Evolutionary conservation across 1,140 invertebrate genomes (phyloP).

Genomic region (Meloidogyne hapla): DNA sequence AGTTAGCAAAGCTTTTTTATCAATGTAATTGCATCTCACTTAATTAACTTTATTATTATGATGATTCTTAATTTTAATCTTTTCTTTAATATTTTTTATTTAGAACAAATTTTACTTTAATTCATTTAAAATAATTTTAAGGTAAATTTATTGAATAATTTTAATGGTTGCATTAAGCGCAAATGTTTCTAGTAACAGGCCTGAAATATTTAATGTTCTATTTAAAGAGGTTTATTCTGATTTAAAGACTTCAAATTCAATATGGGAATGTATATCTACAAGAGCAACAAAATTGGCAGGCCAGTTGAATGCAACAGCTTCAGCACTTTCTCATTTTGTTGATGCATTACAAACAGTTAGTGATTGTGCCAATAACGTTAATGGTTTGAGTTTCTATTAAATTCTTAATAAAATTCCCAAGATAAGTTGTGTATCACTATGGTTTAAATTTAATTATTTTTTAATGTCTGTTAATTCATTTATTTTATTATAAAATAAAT

Average conservation of each 20-base stretch:
- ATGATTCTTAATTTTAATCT: no score
- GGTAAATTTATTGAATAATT: not conserved
- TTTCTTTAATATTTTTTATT: no score
- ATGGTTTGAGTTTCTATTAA: constrained; percentile 23
- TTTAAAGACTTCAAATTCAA: constrained; percentile 33
- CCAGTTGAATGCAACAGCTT: constrained; percentile 33
- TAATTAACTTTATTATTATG: no score
- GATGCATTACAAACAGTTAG: constrained; percentile 43
- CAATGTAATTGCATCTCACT: no score
- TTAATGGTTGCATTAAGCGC: not conserved
- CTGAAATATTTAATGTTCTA: not conserved
- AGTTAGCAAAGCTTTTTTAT: no score
- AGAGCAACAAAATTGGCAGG: constrained; percentile 40
- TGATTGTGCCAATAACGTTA: constrained; percentile 45
- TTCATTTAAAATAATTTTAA: no score
- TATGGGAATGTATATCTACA: constrained; percentile 36
- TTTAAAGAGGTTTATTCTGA: not conserved
- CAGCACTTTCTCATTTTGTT: constrained; percentile 31
- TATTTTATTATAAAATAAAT: no score
- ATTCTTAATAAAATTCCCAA: no score
- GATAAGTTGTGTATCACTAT: no score
- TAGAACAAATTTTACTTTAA: no score
- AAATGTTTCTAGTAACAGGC: not conserved
- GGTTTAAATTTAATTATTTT: no score
- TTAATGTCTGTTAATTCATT: no score